These are phyloP conservation scores for Hippopotamyrus pictus DNA, from an alignment of 2,797 vertebrate species.

Conservation along the genomic window DNA sequence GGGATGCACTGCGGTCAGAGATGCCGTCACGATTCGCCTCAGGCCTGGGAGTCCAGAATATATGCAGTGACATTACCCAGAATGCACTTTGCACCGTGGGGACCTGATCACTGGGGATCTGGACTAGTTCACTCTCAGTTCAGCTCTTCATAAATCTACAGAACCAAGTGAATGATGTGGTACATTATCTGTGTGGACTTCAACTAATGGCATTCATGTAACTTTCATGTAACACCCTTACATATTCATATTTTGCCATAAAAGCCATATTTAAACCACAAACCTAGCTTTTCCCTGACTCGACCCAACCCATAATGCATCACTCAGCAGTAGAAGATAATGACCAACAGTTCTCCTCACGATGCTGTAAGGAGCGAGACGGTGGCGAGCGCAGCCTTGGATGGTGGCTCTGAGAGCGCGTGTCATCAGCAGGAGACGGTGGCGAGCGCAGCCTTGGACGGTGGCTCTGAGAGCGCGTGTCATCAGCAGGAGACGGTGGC, in stretches of 20 bases:
- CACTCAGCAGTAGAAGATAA: not conserved
- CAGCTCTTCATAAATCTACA: not conserved
- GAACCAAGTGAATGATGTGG: not conserved
- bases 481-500: not conserved
- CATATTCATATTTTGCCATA: not conserved
- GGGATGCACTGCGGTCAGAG: not conserved
- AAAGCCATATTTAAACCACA: not conserved
- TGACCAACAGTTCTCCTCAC: not conserved
- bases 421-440: not conserved
- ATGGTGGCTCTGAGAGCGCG: not conserved
- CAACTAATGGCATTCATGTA: not conserved
- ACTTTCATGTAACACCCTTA: not conserved
- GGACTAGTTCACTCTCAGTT: conserved; percentile 2
- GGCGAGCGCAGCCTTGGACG: not conserved
- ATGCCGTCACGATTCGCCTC: not conserved
- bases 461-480: not conserved
- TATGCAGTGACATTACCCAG: not conserved
- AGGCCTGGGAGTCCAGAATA: not conserved
- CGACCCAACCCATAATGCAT: not conserved
- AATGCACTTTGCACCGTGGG: not conserved
- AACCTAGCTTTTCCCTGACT: not conserved
- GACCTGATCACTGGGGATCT: not conserved
- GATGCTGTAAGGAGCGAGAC: not conserved
- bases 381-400: not conserved
- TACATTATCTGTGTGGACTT: not conserved